Evolutionary conservation across 1,140 invertebrate species (phyloP).

Genomic region (Drosophila eugracilis): DNA sequence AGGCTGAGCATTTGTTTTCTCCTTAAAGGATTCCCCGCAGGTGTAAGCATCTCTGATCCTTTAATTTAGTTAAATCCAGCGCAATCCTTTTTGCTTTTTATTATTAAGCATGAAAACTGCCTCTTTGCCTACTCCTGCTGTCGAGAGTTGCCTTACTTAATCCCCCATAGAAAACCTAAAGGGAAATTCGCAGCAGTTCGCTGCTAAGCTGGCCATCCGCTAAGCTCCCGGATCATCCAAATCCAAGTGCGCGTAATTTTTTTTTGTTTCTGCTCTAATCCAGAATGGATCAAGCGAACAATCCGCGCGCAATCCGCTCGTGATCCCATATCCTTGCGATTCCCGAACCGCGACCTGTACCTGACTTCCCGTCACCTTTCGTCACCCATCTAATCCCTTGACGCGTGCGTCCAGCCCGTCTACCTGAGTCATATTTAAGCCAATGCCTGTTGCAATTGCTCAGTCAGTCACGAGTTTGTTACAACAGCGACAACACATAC

Average conservation of each 20-base stretch:
- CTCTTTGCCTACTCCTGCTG: slow-evolving; percentile 22
- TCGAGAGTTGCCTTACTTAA: slow-evolving; percentile 21
- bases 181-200: slow-evolving; percentile 53
- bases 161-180: slow-evolving; percentile 50
- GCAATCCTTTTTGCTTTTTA: slow-evolving; percentile 77
- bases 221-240: slow-evolving; percentile 73
- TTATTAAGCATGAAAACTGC: slow-evolving; percentile 66
- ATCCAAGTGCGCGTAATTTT: slow-evolving; percentile 66
- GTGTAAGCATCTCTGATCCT: slow-evolving; percentile 15
- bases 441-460: slow-evolving; percentile 30
- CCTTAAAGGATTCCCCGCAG: slow-evolving; percentile 1
- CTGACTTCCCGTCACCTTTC: slow-evolving; percentile 46
- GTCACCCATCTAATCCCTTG: slow-evolving; percentile 65
- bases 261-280: slow-evolving; percentile 57
- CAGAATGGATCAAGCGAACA: slow-evolving; percentile 74
- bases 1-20: background rate
- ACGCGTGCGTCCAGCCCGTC: slow-evolving; percentile 57
- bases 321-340: slow-evolving; percentile 25
- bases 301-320: slow-evolving; percentile 19
- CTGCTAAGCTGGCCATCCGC: slow-evolving; percentile 66
- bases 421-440: slow-evolving; percentile 70
- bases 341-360: slow-evolving; percentile 53
- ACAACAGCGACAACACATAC: slow-evolving; percentile 45
- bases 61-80: slow-evolving; percentile 62
- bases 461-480: slow-evolving; percentile 63